Evolutionary conservation across 35 echinoderm and acorn worm genomes (phyloP).

Genomic region (Apostichopus californicus): DNA sequence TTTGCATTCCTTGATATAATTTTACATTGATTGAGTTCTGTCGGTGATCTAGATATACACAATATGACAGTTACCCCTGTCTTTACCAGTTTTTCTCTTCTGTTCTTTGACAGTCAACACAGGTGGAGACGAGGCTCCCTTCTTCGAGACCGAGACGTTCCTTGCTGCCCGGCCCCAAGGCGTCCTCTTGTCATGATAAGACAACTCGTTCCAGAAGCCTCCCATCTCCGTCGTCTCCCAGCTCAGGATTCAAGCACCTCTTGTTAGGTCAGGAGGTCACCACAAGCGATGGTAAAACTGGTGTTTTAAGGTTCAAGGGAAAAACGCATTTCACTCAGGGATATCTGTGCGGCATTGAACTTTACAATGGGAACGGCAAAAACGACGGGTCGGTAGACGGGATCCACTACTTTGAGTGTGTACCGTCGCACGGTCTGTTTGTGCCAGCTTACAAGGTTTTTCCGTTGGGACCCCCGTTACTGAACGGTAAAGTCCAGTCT

Average conservation of each 20-base stretch:
- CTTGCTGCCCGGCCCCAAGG: conserved; percentile 85
- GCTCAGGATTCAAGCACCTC: conserved; percentile 67
- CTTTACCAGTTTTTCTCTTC: conserved; percentile 18
- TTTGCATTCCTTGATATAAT: no score
- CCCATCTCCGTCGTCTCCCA: conserved; percentile 62
- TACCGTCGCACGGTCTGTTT: conserved; percentile 78
- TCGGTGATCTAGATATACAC: no score
- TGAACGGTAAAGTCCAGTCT: conserved; percentile 54
- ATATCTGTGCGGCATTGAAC: conserved; percentile 77
- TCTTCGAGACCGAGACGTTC: conserved; percentile 65
- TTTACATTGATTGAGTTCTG: no score
- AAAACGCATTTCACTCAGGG: conserved; percentile 95
- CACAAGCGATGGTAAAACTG: conserved; percentile 73
- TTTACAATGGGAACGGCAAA: conserved; percentile 82
- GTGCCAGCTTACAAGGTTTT: conserved; percentile 84
- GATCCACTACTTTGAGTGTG: conserved; percentile 96
- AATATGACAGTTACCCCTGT: no score
- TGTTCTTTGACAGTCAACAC: conserved; percentile 81
- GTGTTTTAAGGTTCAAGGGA: conserved; percentile 89
- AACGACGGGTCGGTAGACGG: conserved; percentile 92
- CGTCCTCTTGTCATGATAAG: neutral
- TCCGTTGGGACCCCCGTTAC: conserved; percentile 46
- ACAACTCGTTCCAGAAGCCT: conserved; percentile 41
- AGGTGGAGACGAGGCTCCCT: conserved; percentile 93
- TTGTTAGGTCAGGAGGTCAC: conserved; percentile 80